These are phyloP conservation scores for Drosophila kohkoa DNA, from an alignment of 1,140 invertebrate genomes.

Conservation along the genomic window DNA sequence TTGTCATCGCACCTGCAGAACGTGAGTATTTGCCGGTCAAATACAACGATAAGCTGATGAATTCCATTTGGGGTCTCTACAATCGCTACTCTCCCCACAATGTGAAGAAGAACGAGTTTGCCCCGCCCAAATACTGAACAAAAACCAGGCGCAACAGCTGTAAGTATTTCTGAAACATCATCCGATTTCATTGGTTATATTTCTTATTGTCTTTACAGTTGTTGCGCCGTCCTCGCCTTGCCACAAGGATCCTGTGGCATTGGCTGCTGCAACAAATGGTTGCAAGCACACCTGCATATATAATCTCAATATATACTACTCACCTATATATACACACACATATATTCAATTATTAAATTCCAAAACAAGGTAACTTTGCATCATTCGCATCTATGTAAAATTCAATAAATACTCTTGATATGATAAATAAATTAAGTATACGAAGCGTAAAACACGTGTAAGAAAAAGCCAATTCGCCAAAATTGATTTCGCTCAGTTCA, in stretches of 20 bases:
- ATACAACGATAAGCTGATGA: constrained; percentile 95
- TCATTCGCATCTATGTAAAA: constrained; percentile 71
- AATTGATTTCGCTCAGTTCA: constrained; percentile 58
- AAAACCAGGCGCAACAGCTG: constrained; percentile 84
- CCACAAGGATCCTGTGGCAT: constrained; percentile 16
- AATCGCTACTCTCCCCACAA: constrained; percentile 94
- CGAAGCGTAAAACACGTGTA: constrained; percentile 36
- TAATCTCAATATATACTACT: constrained; percentile 31
- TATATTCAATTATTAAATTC: constrained; percentile 20
- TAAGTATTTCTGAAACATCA: constrained; percentile 79
- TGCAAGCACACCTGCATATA: constrained; percentile 16
- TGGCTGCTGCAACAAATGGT: constrained; percentile 24
- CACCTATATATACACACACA: constrained; percentile 3
- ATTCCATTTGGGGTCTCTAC: constrained; percentile 95
- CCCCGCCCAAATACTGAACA: constrained; percentile 84
- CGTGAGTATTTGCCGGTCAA: constrained; percentile 88
- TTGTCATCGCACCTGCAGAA: constrained; percentile 70
- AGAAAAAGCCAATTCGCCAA: constrained; percentile 14
- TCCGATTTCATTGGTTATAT: not conserved
- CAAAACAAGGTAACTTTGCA: constrained; percentile 44
- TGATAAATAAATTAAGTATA: constrained; percentile 50
- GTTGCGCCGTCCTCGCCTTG: constrained; percentile 23
- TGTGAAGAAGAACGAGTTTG: constrained; percentile 92
- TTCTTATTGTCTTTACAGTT: constrained; percentile 8
- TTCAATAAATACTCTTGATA: constrained; percentile 77